Evolutionary conservation across 2,888 invertebrate species (phyloP).

Genomic region (Thymelicus acteon): DNA sequence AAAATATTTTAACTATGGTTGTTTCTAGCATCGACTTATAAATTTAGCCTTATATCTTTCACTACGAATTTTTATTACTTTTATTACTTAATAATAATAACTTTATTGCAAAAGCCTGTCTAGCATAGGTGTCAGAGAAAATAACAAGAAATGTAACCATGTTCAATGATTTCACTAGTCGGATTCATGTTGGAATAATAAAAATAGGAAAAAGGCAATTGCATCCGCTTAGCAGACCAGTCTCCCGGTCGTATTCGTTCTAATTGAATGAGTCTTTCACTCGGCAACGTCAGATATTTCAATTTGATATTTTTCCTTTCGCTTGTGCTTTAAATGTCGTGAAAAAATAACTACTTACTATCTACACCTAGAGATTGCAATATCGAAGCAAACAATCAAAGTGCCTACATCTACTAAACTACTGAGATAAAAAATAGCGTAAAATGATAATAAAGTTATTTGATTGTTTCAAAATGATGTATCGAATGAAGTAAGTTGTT

Average conservation of each 20-base stretch:
- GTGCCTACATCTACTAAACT: background rate
- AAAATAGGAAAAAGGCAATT: conserved; percentile 10
- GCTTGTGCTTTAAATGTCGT: background rate
- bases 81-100: too few relatives aligned
- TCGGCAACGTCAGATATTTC: conserved; percentile 5
- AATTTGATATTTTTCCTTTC: background rate
- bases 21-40: too few relatives aligned
- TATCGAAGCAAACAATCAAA: too few relatives aligned
- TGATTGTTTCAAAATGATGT: conserved; percentile 8
- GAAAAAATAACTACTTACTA: background rate
- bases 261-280: conserved; percentile 22
- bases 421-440: background rate
- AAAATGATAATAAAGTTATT: background rate
- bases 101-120: too few relatives aligned
- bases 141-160: too few relatives aligned
- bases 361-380: too few relatives aligned
- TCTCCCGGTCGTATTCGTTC: conserved; percentile 12
- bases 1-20: too few relatives aligned
- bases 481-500: background rate
- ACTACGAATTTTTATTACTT: too few relatives aligned
- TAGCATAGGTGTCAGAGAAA: too few relatives aligned
- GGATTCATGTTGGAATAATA: background rate
- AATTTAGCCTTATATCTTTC: too few relatives aligned
- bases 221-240: conserved; percentile 13
- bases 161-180: too few relatives aligned